These are phyloP conservation scores for Scolopax bukidnonensis DNA, from an alignment of 2,797 vertebrate species.

Conservation along the genomic window DNA sequence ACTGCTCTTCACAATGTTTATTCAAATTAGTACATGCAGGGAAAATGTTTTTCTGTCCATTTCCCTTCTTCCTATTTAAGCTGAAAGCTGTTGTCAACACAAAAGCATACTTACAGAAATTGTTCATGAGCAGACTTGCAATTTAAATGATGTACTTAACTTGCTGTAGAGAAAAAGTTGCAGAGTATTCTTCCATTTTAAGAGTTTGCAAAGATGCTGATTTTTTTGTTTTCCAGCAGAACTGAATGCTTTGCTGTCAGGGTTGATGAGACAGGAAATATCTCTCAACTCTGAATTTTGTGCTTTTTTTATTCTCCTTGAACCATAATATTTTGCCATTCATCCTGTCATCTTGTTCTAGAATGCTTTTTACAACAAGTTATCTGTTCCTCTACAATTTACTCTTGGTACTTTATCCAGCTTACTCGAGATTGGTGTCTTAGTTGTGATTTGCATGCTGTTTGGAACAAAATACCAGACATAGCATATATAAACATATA, in stretches of 20 bases:
- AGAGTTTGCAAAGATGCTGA: background rate
- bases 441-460: background rate
- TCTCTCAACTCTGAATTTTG: background rate
- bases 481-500: background rate
- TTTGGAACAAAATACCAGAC: background rate
- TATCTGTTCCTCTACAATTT: background rate
- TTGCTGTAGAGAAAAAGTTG: background rate
- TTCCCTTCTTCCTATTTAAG: background rate
- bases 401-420: background rate
- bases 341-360: background rate
- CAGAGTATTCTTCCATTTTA: background rate
- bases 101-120: background rate
- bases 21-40: background rate
- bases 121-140: background rate
- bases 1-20: background rate
- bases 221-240: background rate
- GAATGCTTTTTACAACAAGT: background rate
- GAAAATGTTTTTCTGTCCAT: background rate
- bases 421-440: background rate
- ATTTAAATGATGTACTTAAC: background rate
- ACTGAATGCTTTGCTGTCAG: background rate
- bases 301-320: conserved; percentile 15
- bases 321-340: background rate
- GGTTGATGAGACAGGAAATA: background rate
- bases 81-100: background rate